Conservation (phyloP, 2,888 invertebrate species). For the Ceratothoa steindachneri region DNA sequence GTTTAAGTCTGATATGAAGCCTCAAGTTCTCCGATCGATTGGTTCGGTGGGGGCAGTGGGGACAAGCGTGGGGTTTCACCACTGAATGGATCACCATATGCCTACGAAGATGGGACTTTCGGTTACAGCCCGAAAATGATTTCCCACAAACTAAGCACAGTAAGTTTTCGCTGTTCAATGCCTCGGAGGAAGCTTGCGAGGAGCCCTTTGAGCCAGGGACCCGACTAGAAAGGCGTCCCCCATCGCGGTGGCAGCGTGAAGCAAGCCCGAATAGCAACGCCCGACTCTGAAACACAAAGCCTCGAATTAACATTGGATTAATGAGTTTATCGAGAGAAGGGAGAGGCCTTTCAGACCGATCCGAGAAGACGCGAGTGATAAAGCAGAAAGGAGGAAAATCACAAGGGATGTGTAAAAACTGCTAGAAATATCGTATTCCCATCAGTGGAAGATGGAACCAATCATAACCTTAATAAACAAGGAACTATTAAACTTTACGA, state of each 20-base stretch:
- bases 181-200: not conserved
- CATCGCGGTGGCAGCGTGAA: not conserved
- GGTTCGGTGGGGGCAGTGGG: not conserved
- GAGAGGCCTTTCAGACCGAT: too few species aligned
- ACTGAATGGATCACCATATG: not conserved
- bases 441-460: too few species aligned
- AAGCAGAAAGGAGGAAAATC: too few species aligned
- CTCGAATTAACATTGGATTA: not conserved
- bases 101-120: not conserved
- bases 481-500: too few species aligned
- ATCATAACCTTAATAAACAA: too few species aligned
- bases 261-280: not conserved
- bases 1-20: slow-evolving; percentile 23
- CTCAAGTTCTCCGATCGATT: slow-evolving; percentile 18
- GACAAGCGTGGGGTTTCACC: slow-evolving; percentile 5
- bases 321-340: too few species aligned
- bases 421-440: too few species aligned
- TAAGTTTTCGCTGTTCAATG: not conserved
- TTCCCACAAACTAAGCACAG: slow-evolving; percentile 1
- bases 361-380: too few species aligned
- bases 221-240: too few species aligned
- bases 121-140: not conserved
- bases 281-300: not conserved
- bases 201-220: not conserved
- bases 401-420: too few species aligned